Conservation (phyloP, 2,888 invertebrate genomes). For the Neoitamus cyanurus region DNA sequence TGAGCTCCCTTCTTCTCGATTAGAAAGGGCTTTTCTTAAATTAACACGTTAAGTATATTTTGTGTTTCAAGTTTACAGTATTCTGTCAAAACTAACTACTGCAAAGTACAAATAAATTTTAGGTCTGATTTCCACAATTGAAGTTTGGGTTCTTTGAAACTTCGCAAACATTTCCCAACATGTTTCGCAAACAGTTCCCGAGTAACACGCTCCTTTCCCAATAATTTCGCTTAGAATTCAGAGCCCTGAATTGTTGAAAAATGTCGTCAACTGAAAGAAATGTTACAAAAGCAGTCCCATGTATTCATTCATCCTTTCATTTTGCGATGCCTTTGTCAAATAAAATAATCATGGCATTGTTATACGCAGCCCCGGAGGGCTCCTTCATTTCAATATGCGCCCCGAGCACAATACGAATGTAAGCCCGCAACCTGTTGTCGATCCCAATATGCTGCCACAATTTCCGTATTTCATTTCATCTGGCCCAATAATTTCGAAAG, state of each 20-base stretch:
- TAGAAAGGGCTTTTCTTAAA: no score
- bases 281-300: not conserved
- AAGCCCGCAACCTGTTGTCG: not conserved
- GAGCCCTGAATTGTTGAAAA: not conserved
- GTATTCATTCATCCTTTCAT: not conserved
- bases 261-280: not conserved
- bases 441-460: not conserved
- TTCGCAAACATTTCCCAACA: not conserved
- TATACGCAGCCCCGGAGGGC: not conserved
- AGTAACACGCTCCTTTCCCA: not conserved
- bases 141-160: not conserved
- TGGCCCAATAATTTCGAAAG: not conserved
- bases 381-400: not conserved
- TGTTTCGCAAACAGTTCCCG: not conserved
- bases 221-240: not conserved
- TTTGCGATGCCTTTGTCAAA: not conserved
- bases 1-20: no score
- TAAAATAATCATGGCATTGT: not conserved
- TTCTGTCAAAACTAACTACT: no score
- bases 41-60: no score
- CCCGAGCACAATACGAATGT: not conserved
- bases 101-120: no score
- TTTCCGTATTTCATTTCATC: not conserved
- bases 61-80: no score
- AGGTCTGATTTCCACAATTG: no score